Percentiles rank a stretch among this genome's conserved stretches.
phyloP scores from a whole-genome alignment of 1,140 invertebrate species.

The Batillaria attramentaria region DNA sequence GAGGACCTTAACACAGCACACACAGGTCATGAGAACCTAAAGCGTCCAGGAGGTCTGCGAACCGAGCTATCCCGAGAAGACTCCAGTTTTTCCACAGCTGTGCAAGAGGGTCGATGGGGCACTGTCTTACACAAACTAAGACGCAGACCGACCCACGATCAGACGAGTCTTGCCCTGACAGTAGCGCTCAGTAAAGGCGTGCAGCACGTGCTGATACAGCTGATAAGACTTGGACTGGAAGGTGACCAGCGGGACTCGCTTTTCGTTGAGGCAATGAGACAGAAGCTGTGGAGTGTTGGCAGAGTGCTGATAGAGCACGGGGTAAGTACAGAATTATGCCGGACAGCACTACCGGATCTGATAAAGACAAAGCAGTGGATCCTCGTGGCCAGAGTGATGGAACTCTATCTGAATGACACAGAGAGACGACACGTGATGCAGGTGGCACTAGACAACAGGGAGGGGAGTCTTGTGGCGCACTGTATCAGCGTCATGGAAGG shows the following conservation, averaged over 20 bases:
- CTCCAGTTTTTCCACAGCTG: background rate
- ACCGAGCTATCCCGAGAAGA: background rate
- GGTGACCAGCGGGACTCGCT: background rate
- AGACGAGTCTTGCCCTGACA: background rate
- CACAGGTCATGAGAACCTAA: background rate
- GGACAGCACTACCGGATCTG: background rate
- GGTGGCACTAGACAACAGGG: background rate
- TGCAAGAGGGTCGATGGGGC: background rate
- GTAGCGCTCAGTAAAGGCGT: background rate
- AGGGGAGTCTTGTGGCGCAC: background rate
- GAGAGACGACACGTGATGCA: background rate
- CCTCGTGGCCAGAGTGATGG: constrained; percentile 13
- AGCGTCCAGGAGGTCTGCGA: background rate
- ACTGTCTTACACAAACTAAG: background rate
- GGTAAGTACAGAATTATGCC: background rate
- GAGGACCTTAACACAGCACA: background rate
- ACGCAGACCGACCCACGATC: background rate
- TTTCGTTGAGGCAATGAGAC: background rate
- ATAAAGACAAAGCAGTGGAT: constrained; percentile 11
- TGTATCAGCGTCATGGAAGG: background rate
- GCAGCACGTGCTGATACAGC: background rate
- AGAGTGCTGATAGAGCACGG: constrained; percentile 1
- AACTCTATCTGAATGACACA: background rate
- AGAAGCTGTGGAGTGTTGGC: constrained; percentile 5
- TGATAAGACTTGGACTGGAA: background rate